Evolutionary conservation across 2,888 invertebrate genomes (phyloP), one percentile per base, ranked within the genome.

Genomic region (Mellilla xanthometata): DNA sequence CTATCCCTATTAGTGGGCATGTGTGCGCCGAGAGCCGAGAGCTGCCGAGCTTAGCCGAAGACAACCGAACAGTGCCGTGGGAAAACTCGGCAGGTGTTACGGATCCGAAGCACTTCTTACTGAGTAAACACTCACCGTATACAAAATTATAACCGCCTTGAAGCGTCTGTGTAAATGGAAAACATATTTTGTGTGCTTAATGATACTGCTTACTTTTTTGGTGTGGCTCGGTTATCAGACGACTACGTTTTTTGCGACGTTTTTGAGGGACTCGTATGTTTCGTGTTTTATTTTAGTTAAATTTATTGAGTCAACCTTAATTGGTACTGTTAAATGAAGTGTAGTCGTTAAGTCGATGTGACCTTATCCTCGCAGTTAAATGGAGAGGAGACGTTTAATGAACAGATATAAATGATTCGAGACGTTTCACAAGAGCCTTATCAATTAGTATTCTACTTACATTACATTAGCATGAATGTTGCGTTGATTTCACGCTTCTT

Each of bases 131-230:
- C 83, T 82, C 85, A 77, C 65, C 81, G 80, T 85, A 84, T 87
- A 88, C 88, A 85, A 87, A 88, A 89, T 88, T 88, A 89, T 87
- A 88, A 85, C 84, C 80, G 84, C 78, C 79, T 82, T 79, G 79
- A 67, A 82, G 83, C 87, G 84, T 85, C 81, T 85, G 83, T 77
- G 77, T 83, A 87, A 89, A 87, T 89, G 87, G 85, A 85, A 88
- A 86, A 89, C 87, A 88, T 88, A 88, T 87, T 88, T 88, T 88
- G 88, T 89, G 82, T 87, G 83, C 79, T 86, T 88, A 89, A 89
- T 86, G 88, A 89, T 88, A 88, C 83, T 81, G 82, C 76, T 81
- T 73, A 70, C 81, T 82, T 87, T 87, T 87, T 87, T 87, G 84
- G 85, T 81, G 65, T 68, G 75, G 65, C 63, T 72, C 69, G 62